Evolutionary conservation across 2,797 vertebrate genomes (phyloP), one percentile per base, ranked within the genome.

Genomic region (Limosa lapponica): DNA sequence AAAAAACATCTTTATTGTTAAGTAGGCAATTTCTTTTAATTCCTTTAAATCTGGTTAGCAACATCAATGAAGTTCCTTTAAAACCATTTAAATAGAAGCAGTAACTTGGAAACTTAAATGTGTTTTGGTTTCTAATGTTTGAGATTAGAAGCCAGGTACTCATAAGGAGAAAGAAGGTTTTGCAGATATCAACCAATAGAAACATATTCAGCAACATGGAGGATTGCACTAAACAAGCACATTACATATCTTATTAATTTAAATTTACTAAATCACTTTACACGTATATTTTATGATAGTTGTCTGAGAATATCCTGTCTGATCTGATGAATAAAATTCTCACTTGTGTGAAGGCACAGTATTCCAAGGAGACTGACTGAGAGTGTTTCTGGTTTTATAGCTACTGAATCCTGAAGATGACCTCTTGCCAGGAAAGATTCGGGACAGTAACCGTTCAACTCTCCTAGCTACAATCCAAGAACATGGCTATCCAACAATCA

Each of bases 381-480:
- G 89, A 36, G 14, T 90, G 58, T 72, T 90, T 96, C 87, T 97
- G 77, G 16, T 94, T 96, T 94, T 97, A n/a, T 82, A 99, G 99
- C 98, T 99, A 88, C 97, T 99, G 98, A 99, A 99, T 98, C 99
- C 99, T 88, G 99, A 99, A 97, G 99, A 99, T 83, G 99, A 99
- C 97, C 99, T 99, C 87, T 99, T 99, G 97, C 99, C 99, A 73
- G 99, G 99, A 83, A 99, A 99, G 98, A 99, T 99, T 98, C 98
- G 99, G 97, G 99, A 99, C 97, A 99, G 99, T 90, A 99, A 99
- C 98, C 99, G 99, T 90, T 99, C 99, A 91, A 99, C 99, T 67
- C 98, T 99, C 61, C 98, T 99, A 97, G 99, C 99, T 97, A 99
- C 99, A 97, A 99, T 99, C 98, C 99, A 99, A 98, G 99, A 99